Evolutionary conservation across 1,140 invertebrate species (phyloP).

Genomic region (Nymphalis io): DNA sequence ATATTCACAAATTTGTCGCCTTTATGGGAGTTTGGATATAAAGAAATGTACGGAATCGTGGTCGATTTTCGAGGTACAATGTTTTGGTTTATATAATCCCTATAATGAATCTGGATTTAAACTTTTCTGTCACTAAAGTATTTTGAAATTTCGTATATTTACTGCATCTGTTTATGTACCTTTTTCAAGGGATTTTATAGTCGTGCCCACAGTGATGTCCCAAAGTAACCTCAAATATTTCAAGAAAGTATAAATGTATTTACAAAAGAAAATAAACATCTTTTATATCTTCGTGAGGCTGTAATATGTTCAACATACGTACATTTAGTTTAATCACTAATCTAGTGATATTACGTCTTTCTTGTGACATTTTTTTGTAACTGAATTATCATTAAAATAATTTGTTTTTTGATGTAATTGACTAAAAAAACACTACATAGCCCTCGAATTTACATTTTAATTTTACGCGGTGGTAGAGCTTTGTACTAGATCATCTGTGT

Average conservation of each 20-base stretch:
- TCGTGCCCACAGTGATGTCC: conserved; percentile 4
- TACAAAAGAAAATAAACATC: background rate
- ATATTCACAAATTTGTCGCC: conserved; percentile 63
- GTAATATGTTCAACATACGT: background rate
- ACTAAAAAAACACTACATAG: no score
- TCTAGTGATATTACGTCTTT: no score
- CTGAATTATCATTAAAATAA: no score
- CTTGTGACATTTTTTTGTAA: no score
- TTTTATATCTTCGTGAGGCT: background rate
- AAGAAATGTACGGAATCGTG: conserved; percentile 53
- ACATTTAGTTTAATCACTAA: no score
- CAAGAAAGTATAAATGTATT: conserved; percentile 32
- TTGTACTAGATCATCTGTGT: no score
- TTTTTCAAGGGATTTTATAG: conserved; percentile 25
- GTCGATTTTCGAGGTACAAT: conserved; percentile 39
- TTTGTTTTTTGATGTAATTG: no score
- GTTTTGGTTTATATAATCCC: conserved; percentile 64
- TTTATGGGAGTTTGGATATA: conserved; percentile 53
- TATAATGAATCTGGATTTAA: conserved; percentile 57
- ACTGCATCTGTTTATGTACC: conserved; percentile 30
- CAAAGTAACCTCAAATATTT: conserved; percentile 28
- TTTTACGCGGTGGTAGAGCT: no score
- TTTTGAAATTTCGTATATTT: conserved; percentile 38
- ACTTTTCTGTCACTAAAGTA: conserved; percentile 35
- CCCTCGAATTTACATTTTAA: no score